Percentiles rank a stretch among this genome's conserved stretches.
These are phyloP conservation scores for Sminthurinus aureus DNA, from an alignment of 2,888 invertebrate genomes.

Conservation along the genomic window DNA sequence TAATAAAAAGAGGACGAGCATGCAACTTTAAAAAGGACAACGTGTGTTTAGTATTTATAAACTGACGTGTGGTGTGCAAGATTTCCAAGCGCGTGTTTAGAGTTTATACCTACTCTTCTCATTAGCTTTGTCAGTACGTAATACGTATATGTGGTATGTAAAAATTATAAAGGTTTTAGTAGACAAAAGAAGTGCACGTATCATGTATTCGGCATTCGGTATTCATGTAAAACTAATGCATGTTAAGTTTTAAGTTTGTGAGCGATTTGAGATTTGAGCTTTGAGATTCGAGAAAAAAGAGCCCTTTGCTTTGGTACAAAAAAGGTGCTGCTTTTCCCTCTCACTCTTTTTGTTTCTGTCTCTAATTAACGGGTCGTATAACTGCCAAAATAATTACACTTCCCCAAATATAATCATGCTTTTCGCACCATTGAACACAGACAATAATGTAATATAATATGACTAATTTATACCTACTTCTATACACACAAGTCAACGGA, in stretches of 20 bases:
- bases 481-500: background rate
- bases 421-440: constrained; percentile 24
- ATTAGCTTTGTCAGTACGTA: too few species aligned
- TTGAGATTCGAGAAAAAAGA: too few species aligned
- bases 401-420: constrained; percentile 7
- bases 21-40: background rate
- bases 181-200: too few species aligned
- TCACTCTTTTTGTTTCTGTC: background rate
- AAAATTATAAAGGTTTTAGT: too few species aligned
- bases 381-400: constrained; percentile 25
- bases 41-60: background rate
- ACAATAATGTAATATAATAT: constrained; percentile 11
- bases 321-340: background rate
- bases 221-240: too few species aligned
- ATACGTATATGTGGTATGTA: too few species aligned
- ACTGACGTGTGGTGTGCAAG: background rate
- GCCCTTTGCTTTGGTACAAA: background rate
- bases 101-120: too few species aligned
- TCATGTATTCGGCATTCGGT: too few species aligned
- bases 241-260: too few species aligned
- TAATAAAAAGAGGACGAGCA: background rate
- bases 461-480: background rate
- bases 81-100: background rate
- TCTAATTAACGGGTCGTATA: constrained; percentile 25
- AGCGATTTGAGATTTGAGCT: too few species aligned